Conservation (phyloP, 1,140 invertebrate genomes). For the Cotesia vestalis region DNA sequence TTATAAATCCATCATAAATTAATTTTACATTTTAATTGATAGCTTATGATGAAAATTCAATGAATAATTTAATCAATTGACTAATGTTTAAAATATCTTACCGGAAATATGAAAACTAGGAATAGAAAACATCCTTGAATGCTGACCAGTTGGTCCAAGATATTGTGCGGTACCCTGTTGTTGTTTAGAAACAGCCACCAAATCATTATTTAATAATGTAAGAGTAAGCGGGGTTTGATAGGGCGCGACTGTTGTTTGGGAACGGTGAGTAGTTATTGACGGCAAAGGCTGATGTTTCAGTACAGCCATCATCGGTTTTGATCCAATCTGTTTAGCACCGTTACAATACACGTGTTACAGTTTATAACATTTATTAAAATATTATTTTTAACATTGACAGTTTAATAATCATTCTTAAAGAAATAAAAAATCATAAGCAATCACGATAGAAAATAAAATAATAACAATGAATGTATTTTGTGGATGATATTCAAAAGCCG, state of each 20-base stretch:
- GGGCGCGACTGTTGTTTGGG: constrained; percentile 54
- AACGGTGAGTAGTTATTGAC: constrained; percentile 57
- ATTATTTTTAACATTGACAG: constrained; percentile 27
- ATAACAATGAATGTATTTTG: too few relatives aligned
- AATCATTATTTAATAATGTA: constrained; percentile 61
- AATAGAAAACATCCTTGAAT: constrained; percentile 53
- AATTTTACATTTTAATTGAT: not conserved
- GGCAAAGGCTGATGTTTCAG: constrained; percentile 63
- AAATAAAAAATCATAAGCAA: too few relatives aligned
- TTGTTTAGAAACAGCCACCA: constrained; percentile 59
- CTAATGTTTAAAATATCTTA: constrained; percentile 41
- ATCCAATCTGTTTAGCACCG: constrained; percentile 60
- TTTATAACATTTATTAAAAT: constrained; percentile 28
- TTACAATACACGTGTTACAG: constrained; percentile 51
- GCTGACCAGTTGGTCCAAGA: constrained; percentile 51
- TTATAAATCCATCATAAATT: not conserved
- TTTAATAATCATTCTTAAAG: too few relatives aligned
- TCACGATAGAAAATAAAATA: too few relatives aligned
- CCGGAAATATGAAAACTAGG: constrained; percentile 62
- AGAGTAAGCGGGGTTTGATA: constrained; percentile 60
- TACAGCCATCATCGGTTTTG: constrained; percentile 63
- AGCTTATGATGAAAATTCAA: not conserved
- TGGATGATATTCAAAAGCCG: too few relatives aligned
- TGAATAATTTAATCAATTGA: too few relatives aligned
- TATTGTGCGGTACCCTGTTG: constrained; percentile 58